phyloP scores from a whole-genome alignment of 2,888 invertebrate genomes.

The Girardia tigrina region DNA sequence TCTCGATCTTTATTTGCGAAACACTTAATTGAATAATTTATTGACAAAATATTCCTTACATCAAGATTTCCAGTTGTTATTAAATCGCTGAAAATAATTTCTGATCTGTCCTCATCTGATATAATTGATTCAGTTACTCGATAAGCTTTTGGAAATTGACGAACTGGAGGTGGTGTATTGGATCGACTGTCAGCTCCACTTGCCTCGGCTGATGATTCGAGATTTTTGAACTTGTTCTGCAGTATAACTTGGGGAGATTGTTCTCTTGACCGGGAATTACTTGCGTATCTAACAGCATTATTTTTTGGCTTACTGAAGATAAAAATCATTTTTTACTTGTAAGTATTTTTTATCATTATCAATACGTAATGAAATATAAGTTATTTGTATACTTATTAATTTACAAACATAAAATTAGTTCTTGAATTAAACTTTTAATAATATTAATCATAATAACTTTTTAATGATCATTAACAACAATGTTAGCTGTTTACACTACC shows the following conservation, averaged over 20 bases:
- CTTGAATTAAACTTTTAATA: no score
- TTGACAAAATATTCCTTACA: background rate
- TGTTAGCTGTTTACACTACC: no score
- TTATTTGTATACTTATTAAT: no score
- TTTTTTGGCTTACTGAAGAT: background rate
- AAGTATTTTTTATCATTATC: no score
- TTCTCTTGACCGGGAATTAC: background rate
- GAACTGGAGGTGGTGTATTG: background rate
- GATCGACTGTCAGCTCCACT: background rate
- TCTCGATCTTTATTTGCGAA: background rate
- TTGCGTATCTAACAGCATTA: background rate
- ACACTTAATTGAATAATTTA: no score
- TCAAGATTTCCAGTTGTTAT: background rate
- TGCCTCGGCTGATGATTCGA: background rate
- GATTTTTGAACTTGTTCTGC: background rate
- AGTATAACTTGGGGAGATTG: conserved; percentile 5
- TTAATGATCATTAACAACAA: no score
- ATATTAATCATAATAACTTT: no score
- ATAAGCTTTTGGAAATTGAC: background rate
- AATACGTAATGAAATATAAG: no score
- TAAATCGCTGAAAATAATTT: background rate
- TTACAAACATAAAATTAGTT: no score
- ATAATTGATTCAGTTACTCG: background rate
- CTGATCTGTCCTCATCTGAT: background rate
- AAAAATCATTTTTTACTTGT: background rate